Evolutionary conservation across 2,888 invertebrate genomes (phyloP), one percentile per base, ranked within the genome.

Genomic region (Diplolepis rosae): DNA sequence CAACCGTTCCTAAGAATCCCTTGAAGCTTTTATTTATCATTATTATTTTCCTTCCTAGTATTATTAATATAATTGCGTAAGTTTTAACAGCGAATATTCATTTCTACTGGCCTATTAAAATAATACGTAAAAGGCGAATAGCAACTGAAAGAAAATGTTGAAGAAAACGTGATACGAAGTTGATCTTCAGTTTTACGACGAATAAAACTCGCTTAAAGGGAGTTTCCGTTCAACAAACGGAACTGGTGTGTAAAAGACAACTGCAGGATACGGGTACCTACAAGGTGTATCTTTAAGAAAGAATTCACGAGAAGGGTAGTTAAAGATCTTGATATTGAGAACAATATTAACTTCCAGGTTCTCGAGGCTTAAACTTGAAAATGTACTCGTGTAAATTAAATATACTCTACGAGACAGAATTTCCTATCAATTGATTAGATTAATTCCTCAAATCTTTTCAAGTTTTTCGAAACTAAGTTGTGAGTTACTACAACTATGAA

Each of bases 161-260:
- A 9, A 56, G 22, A 22, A 2, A 35, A 22, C 32, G 22, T 35
- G 5, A 56, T 18, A 39, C 35, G 30, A 61, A 80, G 72, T 74
- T 75, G 61, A 78, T 80, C 75, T 75, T 72, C 45, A 71, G 70
- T 73, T 83, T 82, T 83, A 82, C 76, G 79, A 79, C 65, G 73
- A 75, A 79, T 82, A 83, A 83, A 82, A 80, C 71, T 71, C 70
- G 65, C 72, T 73, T 68, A 69, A 76, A 70, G 74, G 69, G 70
- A 74, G 73, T 72, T 78, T 70, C 13, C 18, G 13, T 32, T 13
- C 56, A 4, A 1, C 32, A 24, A 56, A 27, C 4, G 28, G 4
- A n/a, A 52, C 28, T 52, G 27, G 52, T 52, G 27, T 15, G n/a
- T 27, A 27, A 28, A n/a, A n/a, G n/a, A 52, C 52, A 24, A 52